A percentile compares a stretch with the other conserved stretches of the same genome.
These are phyloP conservation scores for Drosophila subobscura DNA, from an alignment of 1,140 invertebrate genomes.

Conservation along the genomic window DNA sequence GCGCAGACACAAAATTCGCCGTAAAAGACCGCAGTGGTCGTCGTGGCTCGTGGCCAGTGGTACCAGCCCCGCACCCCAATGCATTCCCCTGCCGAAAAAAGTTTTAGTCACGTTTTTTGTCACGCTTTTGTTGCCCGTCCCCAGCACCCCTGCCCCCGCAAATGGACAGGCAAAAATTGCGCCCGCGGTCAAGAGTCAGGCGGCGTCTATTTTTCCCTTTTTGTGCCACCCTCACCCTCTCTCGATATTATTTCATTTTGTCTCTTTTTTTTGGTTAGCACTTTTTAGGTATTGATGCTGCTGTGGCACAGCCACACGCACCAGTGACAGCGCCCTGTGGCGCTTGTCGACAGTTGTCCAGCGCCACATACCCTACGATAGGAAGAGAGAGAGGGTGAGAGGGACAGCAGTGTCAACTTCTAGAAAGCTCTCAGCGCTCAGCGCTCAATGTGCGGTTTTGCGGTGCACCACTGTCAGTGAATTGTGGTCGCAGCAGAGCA, in stretches of 20 bases:
- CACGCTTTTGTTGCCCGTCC: conserved; percentile 54
- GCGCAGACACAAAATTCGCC: conserved; percentile 65
- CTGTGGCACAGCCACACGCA: neutral
- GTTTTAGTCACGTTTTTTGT: conserved; percentile 77
- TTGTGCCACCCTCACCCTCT: neutral
- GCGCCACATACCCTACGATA: too few species aligned
- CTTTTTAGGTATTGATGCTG: conserved; percentile 13
- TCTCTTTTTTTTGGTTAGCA: neutral
- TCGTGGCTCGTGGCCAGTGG: neutral
- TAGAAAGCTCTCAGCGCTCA: too few species aligned
- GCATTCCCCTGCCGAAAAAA: conserved; percentile 42
- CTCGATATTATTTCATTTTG: conserved; percentile 9
- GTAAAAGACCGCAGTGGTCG: conserved; percentile 50
- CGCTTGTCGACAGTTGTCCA: conserved; percentile 1
- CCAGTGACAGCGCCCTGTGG: conserved; percentile 9
- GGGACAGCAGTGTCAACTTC: too few species aligned
- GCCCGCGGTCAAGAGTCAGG: conserved; percentile 66
- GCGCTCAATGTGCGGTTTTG: too few species aligned
- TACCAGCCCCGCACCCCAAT: neutral
- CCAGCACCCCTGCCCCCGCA: neutral
- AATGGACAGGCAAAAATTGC: conserved; percentile 61
- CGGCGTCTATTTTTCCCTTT: conserved; percentile 5
- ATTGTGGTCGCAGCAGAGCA: too few species aligned
- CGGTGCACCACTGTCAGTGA: too few species aligned
- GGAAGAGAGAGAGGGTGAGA: too few species aligned